Conservation (phyloP, 2,113 vertebrate genomes). For the Trogon melanurus region DNA sequence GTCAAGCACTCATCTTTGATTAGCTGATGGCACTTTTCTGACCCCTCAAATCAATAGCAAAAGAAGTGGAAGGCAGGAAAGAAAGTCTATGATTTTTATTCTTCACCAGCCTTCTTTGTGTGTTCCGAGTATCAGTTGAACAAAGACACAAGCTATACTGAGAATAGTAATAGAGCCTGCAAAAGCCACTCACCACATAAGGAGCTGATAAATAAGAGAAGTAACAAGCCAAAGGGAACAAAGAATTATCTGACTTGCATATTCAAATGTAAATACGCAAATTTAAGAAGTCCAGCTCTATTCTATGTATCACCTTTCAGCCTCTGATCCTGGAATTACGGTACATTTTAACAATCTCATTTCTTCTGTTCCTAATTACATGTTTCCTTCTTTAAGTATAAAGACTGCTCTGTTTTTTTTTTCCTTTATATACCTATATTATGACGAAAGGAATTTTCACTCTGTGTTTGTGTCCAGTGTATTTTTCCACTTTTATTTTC, state of each 20-base stretch:
- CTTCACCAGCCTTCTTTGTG: neutral
- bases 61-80: neutral
- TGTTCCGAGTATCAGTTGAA: neutral
- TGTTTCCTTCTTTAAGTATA: neutral
- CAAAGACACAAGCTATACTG: neutral
- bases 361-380: neutral
- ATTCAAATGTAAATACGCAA: neutral
- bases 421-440: neutral
- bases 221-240: neutral
- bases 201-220: neutral
- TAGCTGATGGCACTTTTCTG: neutral
- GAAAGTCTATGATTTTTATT: neutral
- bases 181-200: neutral
- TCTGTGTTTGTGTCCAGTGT: neutral
- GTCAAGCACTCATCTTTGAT: neutral
- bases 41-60: neutral
- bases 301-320: neutral
- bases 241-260: neutral
- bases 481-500: neutral
- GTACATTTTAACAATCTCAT: neutral
- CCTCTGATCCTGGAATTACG: neutral
- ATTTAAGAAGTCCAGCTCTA: neutral
- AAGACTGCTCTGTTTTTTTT: neutral
- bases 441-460: neutral
- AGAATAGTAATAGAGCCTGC: neutral